Percentiles rank a stretch among this genome's conserved stretches.
These are phyloP conservation scores for Neodontobutis hainanensis DNA, from an alignment of 2,113 vertebrate genomes.

Conservation along the genomic window DNA sequence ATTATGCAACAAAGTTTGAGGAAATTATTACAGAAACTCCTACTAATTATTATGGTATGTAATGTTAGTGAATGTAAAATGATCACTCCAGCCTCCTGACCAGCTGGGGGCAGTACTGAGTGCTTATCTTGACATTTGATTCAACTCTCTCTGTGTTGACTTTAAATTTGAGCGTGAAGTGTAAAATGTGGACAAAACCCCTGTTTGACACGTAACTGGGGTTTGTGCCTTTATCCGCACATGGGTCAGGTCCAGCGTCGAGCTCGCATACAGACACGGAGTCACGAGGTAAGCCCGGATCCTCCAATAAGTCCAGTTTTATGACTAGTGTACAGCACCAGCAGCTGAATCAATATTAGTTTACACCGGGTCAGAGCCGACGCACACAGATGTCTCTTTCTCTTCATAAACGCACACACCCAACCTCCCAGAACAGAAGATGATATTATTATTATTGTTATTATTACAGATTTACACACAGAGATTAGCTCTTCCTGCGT, in stretches of 20 bases:
- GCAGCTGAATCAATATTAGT: conserved; percentile 81
- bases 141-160: neutral
- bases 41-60: too few species aligned
- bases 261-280: conserved; percentile 43
- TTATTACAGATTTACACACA: conserved; percentile 61
- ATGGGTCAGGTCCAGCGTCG: conserved; percentile 30
- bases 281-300: conserved; percentile 67
- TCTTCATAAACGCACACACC: conserved; percentile 14
- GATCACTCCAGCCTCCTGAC: neutral
- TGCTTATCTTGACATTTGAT: neutral
- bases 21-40: too few species aligned
- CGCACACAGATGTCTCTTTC: conserved; percentile 37
- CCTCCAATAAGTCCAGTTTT: conserved; percentile 76
- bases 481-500: conserved; percentile 61
- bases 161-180: conserved; percentile 19
- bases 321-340: conserved; percentile 76
- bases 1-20: too few species aligned
- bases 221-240: conserved; percentile 17
- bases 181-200: conserved; percentile 25
- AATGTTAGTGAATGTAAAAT: too few species aligned
- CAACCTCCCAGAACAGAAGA: conserved; percentile 55
- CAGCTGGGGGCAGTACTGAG: neutral
- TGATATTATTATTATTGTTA: conserved; percentile 29
- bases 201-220: conserved; percentile 34
- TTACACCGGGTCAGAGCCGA: conserved; percentile 72